Conservation (phyloP, 2,113 vertebrate genomes). For the Lanius collurio region DNA sequence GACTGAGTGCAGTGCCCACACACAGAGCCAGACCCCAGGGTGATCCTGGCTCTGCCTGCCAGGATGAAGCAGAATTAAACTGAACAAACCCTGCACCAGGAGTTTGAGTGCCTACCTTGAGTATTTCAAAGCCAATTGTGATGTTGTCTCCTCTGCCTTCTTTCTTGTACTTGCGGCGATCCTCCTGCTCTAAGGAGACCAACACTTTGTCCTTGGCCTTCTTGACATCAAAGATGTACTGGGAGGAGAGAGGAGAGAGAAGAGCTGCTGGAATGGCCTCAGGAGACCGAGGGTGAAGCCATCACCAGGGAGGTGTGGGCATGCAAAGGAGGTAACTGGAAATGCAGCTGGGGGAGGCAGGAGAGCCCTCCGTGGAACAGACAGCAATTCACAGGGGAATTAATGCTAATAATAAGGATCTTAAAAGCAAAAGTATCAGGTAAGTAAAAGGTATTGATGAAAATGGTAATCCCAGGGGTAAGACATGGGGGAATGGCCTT, state of each 20-base stretch:
- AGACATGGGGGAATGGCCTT: neutral
- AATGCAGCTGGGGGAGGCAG: neutral
- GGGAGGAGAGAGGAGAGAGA: neutral
- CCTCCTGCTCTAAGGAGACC: constrained; percentile 89
- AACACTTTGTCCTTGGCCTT: constrained; percentile 86
- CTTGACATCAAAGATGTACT: constrained; percentile 89
- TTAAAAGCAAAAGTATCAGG: neutral
- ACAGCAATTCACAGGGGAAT: neutral
- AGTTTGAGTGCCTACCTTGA: constrained; percentile 77
- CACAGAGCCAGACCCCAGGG: neutral
- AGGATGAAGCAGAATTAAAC: neutral
- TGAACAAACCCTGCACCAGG: neutral
- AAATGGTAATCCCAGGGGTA: neutral
- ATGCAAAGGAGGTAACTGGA: neutral
- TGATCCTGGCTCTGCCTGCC: neutral
- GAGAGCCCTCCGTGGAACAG: neutral
- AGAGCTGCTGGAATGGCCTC: neutral
- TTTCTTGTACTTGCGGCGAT: constrained; percentile 81
- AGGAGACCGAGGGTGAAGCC: neutral
- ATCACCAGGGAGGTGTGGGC: neutral
- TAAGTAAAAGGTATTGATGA: neutral
- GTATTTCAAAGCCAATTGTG: constrained; percentile 84
- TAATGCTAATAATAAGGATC: neutral
- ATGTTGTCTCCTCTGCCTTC: constrained; percentile 85
- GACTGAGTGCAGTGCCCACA: neutral